Conservation (phyloP, 1,140 invertebrate genomes). For the Steinernema feltiae region DNA sequence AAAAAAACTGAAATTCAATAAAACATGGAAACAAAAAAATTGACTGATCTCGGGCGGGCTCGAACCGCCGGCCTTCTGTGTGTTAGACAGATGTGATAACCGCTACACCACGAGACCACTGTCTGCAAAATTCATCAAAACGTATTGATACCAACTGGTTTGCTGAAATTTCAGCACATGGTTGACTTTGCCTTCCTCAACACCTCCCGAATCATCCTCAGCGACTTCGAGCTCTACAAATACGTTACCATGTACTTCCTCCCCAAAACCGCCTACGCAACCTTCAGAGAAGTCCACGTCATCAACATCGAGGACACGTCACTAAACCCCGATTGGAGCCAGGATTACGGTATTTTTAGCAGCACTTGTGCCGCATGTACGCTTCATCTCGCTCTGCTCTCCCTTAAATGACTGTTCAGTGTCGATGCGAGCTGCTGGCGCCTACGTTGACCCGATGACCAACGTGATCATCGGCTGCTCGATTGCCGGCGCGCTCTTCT, state of each 20-base stretch:
- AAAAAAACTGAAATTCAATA: no score
- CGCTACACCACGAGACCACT: background rate
- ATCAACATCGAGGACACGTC: background rate
- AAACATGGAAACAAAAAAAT: no score
- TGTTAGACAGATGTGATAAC: background rate
- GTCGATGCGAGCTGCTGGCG: background rate
- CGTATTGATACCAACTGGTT: background rate
- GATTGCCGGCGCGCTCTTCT: background rate
- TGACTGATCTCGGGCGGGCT: slow-evolving; percentile 36
- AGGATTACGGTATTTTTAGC: slow-evolving; percentile 11
- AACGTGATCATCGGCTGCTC: background rate
- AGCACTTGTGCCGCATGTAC: background rate
- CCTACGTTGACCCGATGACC: background rate
- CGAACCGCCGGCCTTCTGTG: slow-evolving; percentile 42
- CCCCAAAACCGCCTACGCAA: background rate
- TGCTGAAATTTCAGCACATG: background rate
- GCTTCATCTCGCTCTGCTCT: background rate
- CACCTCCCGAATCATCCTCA: background rate
- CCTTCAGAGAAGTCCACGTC: background rate
- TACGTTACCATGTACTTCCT: background rate
- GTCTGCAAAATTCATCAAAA: background rate
- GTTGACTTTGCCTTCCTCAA: background rate
- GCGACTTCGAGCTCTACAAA: background rate
- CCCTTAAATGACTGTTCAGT: background rate
- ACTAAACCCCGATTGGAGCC: background rate